phyloP scores from a whole-genome alignment of 2,113 vertebrate species.

The Ceratotherium simum region DNA sequence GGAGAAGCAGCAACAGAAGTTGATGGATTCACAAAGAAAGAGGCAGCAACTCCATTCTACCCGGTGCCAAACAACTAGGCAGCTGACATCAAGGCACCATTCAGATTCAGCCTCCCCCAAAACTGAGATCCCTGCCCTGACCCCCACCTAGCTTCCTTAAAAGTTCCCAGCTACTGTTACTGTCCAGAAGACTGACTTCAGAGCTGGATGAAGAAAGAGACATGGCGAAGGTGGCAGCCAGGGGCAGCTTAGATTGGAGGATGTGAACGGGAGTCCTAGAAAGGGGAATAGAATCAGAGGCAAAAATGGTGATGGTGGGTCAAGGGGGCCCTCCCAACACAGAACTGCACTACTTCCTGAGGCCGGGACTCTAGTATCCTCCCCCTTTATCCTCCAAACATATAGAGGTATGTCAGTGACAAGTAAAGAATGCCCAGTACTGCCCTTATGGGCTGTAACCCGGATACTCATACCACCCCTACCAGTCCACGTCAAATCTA shows the following conservation, averaged over 20 bases:
- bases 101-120: constrained; percentile 6
- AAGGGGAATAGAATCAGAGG: constrained; percentile 51
- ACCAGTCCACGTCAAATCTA: not conserved
- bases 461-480: not conserved
- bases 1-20: constrained; percentile 7
- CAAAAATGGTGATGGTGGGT: not conserved
- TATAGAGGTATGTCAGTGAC: constrained; percentile 27
- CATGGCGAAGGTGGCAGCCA: not conserved
- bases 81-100: constrained; percentile 1
- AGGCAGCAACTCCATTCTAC: constrained; percentile 2
- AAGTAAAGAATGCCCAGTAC: constrained; percentile 16
- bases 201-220: constrained; percentile 54
- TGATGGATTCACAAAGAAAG: constrained; percentile 8
- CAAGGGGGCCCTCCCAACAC: not conserved
- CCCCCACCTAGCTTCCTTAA: constrained; percentile 54
- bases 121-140: constrained; percentile 33
- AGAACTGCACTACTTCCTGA: not conserved
- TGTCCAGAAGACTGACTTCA: constrained; percentile 60
- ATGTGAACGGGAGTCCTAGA: constrained; percentile 55
- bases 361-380: not conserved
- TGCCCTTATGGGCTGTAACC: not conserved
- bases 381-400: not conserved
- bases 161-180: constrained; percentile 55
- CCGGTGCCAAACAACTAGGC: not conserved
- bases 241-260: constrained; percentile 43